Base-by-base conservation (phyloP, 2,888 invertebrate species). In the Phortica magna region DNA sequence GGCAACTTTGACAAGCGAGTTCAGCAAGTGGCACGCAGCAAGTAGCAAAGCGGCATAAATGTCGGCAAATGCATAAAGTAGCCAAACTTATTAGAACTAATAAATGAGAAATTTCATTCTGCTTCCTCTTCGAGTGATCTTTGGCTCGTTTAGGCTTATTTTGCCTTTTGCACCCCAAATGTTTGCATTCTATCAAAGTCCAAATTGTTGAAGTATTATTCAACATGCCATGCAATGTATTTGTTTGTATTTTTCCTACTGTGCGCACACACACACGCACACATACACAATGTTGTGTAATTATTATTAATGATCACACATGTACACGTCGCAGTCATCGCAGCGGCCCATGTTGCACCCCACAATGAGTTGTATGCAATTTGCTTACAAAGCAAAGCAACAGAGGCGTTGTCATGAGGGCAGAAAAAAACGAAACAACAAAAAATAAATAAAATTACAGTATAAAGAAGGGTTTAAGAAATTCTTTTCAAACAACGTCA, bases 261-360 rank as follows among this genome's bases (percentile, higher is more conserved):
- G 48, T 48, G 48, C 61, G 10, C 22, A 22, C 22, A 22, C 10
- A 7, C 55, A 17, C 55, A 14, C 14, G n/a, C 14, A n/a, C 55
- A 17, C 55, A 14, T 55, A 7, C 14, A n/a, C 55, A 55, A 55
- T 17, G 7, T 61, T 77, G 80, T 77, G 80, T 83, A 81, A 83
- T 83, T 83, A 83, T 83, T 83, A 84, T 83, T 83, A 83, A 83
- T 83, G 82, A 78, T 31, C 17, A 7, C 31, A 17, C 31, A 12
- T 12, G 12, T 22, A 3, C 65, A 14, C n/a, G 22, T 19, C 61
- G 17, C 22, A 6, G 22, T 9, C 22, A 22, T 7, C 22, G 9
- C 48, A 6, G 48, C 9, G 3, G 22, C 61, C 61, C 61, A 17
- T 10, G 61, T 10, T 61, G n/a, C n/a, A 61, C 61, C 61, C 61